Evolutionary conservation across 1,140 invertebrate genomes (phyloP).

Genomic region (Thalassaphorura encarpata): DNA sequence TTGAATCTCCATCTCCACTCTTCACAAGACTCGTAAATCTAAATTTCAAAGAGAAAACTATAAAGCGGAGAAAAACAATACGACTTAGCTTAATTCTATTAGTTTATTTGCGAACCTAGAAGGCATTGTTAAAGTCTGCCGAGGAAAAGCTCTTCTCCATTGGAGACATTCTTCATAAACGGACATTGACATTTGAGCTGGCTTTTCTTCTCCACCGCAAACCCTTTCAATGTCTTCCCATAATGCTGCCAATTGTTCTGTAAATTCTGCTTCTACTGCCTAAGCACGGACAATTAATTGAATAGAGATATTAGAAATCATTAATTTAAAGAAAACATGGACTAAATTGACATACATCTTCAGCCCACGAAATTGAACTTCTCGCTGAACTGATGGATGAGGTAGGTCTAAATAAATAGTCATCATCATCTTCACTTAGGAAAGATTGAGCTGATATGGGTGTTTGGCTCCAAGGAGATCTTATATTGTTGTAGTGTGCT

Average conservation of each 20-base stretch:
- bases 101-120: too few relatives aligned
- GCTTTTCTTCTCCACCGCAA: constrained; percentile 13
- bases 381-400: constrained; percentile 22
- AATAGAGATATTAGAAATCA: neutral
- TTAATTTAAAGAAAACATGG: neutral
- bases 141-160: constrained; percentile 25
- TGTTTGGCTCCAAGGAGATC: constrained; percentile 4
- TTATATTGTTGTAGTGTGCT: neutral
- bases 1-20: neutral
- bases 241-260: constrained; percentile 10
- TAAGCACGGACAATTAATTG: neutral
- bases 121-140: too few relatives aligned
- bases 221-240: constrained; percentile 26
- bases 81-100: constrained; percentile 12
- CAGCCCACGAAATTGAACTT: constrained; percentile 31
- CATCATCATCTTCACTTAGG: constrained; percentile 13
- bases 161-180: constrained; percentile 23
- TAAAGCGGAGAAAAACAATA: neutral
- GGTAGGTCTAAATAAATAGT: constrained; percentile 7
- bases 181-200: constrained; percentile 8
- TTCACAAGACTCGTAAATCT: neutral
- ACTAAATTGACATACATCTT: constrained; percentile 28
- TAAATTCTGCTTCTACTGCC: constrained; percentile 28
- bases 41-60: neutral
- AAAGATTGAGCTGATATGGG: too few relatives aligned